Percentiles rank a stretch among this genome's conserved stretches.
Conservation (phyloP, 2,888 invertebrate genomes). For the Nephrocerus scutellatus region DNA sequence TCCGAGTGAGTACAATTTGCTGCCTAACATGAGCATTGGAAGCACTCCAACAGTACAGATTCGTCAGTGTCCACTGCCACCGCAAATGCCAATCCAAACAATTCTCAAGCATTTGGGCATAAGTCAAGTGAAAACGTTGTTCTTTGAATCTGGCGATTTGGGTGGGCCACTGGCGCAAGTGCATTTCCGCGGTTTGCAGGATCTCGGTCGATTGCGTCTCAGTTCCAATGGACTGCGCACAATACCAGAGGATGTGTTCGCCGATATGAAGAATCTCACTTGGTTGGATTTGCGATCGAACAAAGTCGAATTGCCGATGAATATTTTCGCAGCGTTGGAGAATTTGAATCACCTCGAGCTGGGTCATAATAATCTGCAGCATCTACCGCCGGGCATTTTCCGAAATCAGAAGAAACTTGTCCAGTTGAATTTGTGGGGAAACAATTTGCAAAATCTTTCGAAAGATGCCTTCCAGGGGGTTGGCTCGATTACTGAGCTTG, state of each 20-base stretch:
- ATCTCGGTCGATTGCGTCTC: conserved; percentile 53
- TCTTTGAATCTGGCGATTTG: conserved; percentile 51
- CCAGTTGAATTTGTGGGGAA: conserved; percentile 63
- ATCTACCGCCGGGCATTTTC: conserved; percentile 57
- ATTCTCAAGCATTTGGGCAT: conserved; percentile 43
- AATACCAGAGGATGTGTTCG: conserved; percentile 57
- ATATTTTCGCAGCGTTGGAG: conserved; percentile 53
- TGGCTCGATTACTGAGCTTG: conserved; percentile 57
- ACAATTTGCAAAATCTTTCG: conserved; percentile 58
- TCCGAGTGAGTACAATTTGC: conserved; percentile 33
- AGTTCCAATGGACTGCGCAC: conserved; percentile 56
- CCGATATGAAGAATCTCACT: conserved; percentile 54
- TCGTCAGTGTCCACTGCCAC: conserved; percentile 42
- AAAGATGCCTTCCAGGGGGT: conserved; percentile 58
- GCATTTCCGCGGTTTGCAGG: conserved; percentile 55
- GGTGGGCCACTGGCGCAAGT: conserved; percentile 52
- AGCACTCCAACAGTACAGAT: conserved; percentile 38
- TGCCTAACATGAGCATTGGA: conserved; percentile 41
- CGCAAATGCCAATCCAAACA: conserved; percentile 46
- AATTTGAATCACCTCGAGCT: conserved; percentile 58
- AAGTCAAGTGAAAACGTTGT: conserved; percentile 44
- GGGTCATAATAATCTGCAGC: conserved; percentile 58
- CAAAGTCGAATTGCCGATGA: conserved; percentile 52
- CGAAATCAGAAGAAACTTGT: conserved; percentile 54
- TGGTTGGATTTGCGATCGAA: conserved; percentile 60